Base-by-base conservation (phyloP, 1,140 invertebrate genomes). In the Hermetia illucens region DNA sequence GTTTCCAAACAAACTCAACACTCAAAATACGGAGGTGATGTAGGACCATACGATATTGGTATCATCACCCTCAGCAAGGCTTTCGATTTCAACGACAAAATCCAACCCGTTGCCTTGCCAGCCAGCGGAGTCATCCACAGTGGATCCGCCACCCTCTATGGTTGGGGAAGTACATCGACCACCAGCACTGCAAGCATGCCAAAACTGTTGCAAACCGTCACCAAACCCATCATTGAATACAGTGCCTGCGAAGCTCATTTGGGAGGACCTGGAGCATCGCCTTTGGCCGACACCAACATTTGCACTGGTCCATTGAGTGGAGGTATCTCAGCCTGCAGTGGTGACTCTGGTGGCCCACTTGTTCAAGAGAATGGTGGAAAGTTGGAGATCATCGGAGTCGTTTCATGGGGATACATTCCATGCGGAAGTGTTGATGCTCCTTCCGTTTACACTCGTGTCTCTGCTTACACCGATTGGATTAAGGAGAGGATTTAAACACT, bases 361-460 rank as follows among this genome's bases (percentile, higher is more conserved):
- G 53, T 53, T 6, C 46, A 57, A 20, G 27, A 1, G 30, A 39
- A 17, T 16, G 21, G 10, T 32, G 1, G 39, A 29, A 3, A 19
- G 15, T 8, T 15, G 22, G 15, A 18, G 15, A 10, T 36, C 5
- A 43, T 79, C 34, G 80, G 79, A 10, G 58, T 80, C 9, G 77
- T 79, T 0, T 80, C 77, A 0, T 82, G 75, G 73, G 78, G 77
- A 4, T 50, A 71, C n/a, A 58, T 69, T n/a, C 80, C 79, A 38
- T 77, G 77, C 44, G 74, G 74, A 5, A 52, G 52, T 9, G 52
- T 50, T 43, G 67, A 67, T 13, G 68, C 70, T 1, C 78, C 78
- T 1, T 74, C 76, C 1, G 73, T 83, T 0, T 82, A 77, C 50
- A 74, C 76, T 0, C 69, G 69, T 48, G 73, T 79, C 2, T 66